Base-by-base conservation (phyloP, 2,797 vertebrate species). In the Rhinogobio ventralis region DNA sequence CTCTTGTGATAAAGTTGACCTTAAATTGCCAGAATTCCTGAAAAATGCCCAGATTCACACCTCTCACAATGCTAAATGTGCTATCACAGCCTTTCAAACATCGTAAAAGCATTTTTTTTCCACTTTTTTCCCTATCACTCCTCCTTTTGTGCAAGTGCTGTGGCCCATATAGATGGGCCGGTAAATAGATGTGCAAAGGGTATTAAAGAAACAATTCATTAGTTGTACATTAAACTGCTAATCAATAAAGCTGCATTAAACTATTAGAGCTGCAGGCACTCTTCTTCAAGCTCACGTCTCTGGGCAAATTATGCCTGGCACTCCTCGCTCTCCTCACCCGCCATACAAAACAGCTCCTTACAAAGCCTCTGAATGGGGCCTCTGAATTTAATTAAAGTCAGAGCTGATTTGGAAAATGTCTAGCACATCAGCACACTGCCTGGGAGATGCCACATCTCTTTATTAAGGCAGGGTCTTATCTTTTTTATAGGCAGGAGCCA, bases 161-260 rank as follows among this genome's bases (percentile, higher is more conserved):
- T 85, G 82, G 88, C 85, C 90, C 91, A 92, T 89, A 89, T 91
- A 88, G 85, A 93, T 93, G 91, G 85, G 4, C 36, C 87, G 83
- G 91, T 92, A 92, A 95, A 90, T 93, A 93, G 94, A 88, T 93
- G 93, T 91, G 91, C 92, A 92, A 94, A 94, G 89, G 88, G 91
- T 92, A 94, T 95, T 95, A 95, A 94, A 93, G 92, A 90, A 94
- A 94, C 94, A 91, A 95, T 95, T 95, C 91, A 95, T 95, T 95
- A 95, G 91, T 89, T 89, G 92, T 91, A 91, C 93, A 93, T 94
- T 93, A 93, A 95, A 94, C 93, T 92, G 90, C 92, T 93, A 94
- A 95, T 96, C 95, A 95, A 95, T 95, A 94, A 90, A 92, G 91
- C 91, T 93, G 93, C 95, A 95, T 95, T 95, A 94, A 95, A 94